Base-by-base conservation (phyloP, 2,888 invertebrate genomes). In the Argynnis bischoffii region DNA sequence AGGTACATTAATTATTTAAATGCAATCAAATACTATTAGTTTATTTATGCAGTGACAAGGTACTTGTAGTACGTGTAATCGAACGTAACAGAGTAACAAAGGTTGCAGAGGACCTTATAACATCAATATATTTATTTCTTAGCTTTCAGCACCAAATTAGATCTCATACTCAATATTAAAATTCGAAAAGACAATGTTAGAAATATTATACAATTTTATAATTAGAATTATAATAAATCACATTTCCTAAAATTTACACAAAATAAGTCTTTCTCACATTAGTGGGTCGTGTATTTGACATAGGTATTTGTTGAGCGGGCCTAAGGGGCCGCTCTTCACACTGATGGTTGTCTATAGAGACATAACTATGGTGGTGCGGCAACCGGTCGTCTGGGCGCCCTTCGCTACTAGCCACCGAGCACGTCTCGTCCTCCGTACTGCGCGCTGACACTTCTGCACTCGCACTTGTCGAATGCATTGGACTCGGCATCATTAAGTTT, bases 371-470 rank as follows among this genome's bases (percentile, higher is more conserved):
- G 75, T 93, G 93, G 76, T 94, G 94, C 55, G 93, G 93, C 66
- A 93, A 81, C 16, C 92, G 87, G 74, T 92, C 92, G 69, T 92
- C 93, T 48, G 91, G 90, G 21, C 94, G 93, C 74, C 94, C 94
- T 71, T 94, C 94, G 75, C 92, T 92, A 76, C 92, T 92, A 55
- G 92, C 92, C 73, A 92, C 91, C 6, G 94, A 94, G 73, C 94
- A 94, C 68, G 94, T 94, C 86, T 94, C 94, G 81, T 94, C 94
- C 85, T 94, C 94, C 63, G 94, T 94, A 71, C 94, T 93, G 69
- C 94, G 88, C 21, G 93, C 94, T 11, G 94, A 94, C 72, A 94
- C 94, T 85, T 94, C 94, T 55, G 94, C 94, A 75, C 92, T 92
- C 53, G 92, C 92, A 72, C 92, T 92, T 6, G 91, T 89, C 73